Evolutionary conservation across 2,888 invertebrate species (phyloP), one percentile per base, ranked within the genome.

Genomic region (Heliconius aoede): DNA sequence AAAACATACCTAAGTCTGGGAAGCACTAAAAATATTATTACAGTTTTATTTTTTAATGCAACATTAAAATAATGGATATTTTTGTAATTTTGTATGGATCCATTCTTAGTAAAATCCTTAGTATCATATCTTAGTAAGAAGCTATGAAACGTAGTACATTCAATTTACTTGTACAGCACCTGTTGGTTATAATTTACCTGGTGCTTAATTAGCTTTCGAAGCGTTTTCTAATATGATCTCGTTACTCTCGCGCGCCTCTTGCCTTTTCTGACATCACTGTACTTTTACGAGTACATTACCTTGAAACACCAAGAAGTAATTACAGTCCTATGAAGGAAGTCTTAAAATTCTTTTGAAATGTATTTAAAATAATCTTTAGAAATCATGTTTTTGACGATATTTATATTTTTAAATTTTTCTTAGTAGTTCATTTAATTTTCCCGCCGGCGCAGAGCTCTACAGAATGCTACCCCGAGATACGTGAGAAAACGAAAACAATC

Each of bases 171-270:
- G 68, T 2, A n/a, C 21, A 30, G 55, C 46, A 55, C 69, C 1
- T 18, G 69, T 32, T 24, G 3, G 18, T 15, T 8, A 30, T 24
- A 55, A 30, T n/a, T 55, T 55, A 69, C 13, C 32, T 71, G 51
- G 64, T 72, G 55, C 46, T 64, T 73, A 75, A 78, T 80, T 76
- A 67, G 67, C 73, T 78, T 76, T 73, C 32, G 67, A 75, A 75
- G n/a, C 40, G 68, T 61, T 73, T 67, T 62, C 60, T 73, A 76
- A 67, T 76, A 72, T 46, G 76, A 68, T 65, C 73, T 64, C 69
- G 76, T 76, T 76, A 69, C 69, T 60, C 64, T 32, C 30, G 32
- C n/a, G n/a, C 8, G 65, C 36, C 36, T 36, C 5, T 65, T 40
- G 15, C 24, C 36, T 36, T 36, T 65, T 65, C 24, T 36, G 36